phyloP scores from a whole-genome alignment of 2,797 vertebrate genomes.

The Tamandua tetradactyla region DNA sequence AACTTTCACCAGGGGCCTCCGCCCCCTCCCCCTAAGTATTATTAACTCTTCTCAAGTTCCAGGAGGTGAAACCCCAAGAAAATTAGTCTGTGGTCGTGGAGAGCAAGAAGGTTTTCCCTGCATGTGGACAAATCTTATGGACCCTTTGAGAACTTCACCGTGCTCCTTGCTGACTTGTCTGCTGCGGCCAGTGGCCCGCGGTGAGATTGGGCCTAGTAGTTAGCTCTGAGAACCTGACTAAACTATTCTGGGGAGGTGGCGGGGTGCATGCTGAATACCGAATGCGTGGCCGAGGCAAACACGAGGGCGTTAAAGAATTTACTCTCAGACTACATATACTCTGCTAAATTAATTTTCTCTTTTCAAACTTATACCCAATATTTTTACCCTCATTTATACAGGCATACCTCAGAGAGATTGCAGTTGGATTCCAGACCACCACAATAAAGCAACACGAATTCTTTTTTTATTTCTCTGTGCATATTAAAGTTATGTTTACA shows the following conservation, averaged over 20 bases:
- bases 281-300: neutral
- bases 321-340: neutral
- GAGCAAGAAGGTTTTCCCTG: neutral
- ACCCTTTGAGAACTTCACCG: neutral
- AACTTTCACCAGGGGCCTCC: neutral
- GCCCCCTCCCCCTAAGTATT: neutral
- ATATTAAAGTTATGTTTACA: no score
- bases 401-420: no score
- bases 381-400: neutral
- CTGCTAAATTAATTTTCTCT: neutral
- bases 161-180: neutral
- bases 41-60: neutral
- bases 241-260: neutral
- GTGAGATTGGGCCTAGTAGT: neutral
- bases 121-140: neutral
- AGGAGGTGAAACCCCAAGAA: neutral
- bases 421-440: no score
- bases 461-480: no score
- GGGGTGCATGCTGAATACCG: neutral
- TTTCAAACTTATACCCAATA: neutral
- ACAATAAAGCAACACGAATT: no score
- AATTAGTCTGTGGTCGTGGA: neutral
- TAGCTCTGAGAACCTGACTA: neutral
- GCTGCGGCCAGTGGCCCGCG: neutral
- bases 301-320: neutral